These are phyloP conservation scores for Drosophila maculinotata DNA, from an alignment of 2,888 invertebrate genomes.

Conservation along the genomic window DNA sequence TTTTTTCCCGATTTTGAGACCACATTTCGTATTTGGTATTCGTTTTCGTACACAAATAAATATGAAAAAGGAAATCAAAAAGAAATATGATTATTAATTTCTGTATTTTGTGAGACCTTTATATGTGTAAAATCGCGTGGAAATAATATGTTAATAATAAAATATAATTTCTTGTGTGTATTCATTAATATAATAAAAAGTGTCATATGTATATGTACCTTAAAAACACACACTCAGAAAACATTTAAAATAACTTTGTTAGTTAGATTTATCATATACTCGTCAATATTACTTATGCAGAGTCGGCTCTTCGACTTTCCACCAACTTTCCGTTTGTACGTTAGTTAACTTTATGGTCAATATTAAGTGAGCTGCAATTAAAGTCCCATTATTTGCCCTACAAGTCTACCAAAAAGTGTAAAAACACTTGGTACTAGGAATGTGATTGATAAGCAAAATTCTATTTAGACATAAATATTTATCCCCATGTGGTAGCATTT, in stretches of 20 bases:
- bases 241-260: conserved; percentile 1
- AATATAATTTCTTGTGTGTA: conserved; percentile 16
- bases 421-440: not conserved
- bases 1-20: conserved; percentile 80
- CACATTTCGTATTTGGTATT: conserved; percentile 84
- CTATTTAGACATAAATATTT: not conserved
- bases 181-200: conserved; percentile 18
- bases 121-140: conserved; percentile 24
- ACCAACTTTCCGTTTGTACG: not conserved
- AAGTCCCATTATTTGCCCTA: not conserved
- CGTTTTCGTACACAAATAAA: conserved; percentile 84
- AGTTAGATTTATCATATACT: not conserved
- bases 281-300: conserved; percentile 1
- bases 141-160: conserved; percentile 30
- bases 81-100: conserved; percentile 84
- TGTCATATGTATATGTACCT: conserved; percentile 35
- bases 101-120: conserved; percentile 64
- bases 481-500: not conserved
- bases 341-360: not conserved
- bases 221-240: conserved; percentile 17
- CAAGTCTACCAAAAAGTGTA: not conserved
- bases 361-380: not conserved
- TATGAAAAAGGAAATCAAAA: conserved; percentile 85
- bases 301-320: not conserved
- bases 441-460: not conserved